Evolutionary conservation across 2,888 invertebrate species (phyloP), one percentile per base, ranked within the genome.

Genomic region (Orthonychiurus folsomi): DNA sequence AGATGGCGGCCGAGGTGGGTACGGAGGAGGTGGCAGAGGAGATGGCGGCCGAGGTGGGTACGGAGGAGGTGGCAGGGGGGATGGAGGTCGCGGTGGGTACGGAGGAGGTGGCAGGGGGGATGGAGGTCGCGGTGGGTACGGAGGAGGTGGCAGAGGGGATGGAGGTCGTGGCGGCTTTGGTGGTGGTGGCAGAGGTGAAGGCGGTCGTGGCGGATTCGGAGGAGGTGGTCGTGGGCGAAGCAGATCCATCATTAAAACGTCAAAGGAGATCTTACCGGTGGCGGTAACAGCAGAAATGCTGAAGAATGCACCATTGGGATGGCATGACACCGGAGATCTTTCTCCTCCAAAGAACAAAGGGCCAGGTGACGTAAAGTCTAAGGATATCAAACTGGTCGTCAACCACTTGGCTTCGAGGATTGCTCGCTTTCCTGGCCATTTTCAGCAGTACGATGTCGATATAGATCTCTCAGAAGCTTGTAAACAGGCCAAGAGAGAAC

Each of bases 361-460:
- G 24, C 50, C 50, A 3, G 59, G 59, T 9, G 18, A 48, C 3
- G 24, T 50, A 12, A 3, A 2, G 12, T 21, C 20, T 26, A 3
- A 50, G 3, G 3, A 2, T 3, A 59, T 59, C 25, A 20, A 5
- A 21, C 3, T 59, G 2, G 9, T 25, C 2, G 20, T 47, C 12
- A 59, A 59, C 20, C 37, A 59, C 50, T 21, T 59, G 48, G 50
- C 48, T n/a, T 20, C 47, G 21, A 48, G 3, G 20, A 50, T 20
- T 3, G 5, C n/a, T 2, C 20, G 3, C 3, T 20, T 28, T 3
- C 26, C 50, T 2, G 23, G 3, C 12, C 3, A 5, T 2, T 37
- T 59, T 2, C 37, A 59, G 12, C 59, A 59, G 20, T 59, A 59
- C 25, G 50, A 59, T 3, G 23, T 59, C 26, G 59, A 21, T n/a